Conservation (phyloP, 2,888 invertebrate species). For the Hololepta plana region DNA sequence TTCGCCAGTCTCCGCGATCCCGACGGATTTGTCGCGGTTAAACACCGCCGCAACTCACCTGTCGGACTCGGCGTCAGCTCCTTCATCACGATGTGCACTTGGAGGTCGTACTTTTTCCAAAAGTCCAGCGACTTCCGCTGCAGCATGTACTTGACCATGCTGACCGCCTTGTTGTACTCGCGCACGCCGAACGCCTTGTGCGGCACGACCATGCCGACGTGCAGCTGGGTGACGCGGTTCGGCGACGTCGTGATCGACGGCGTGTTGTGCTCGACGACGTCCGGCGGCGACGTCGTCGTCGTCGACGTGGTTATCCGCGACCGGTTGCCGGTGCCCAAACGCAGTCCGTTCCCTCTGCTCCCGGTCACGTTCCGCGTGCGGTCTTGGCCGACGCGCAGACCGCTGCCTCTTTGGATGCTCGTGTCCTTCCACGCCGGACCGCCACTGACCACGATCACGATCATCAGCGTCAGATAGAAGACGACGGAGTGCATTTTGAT, state of each 20-base stretch:
- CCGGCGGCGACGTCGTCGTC: constrained; percentile 11
- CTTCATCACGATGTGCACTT: constrained; percentile 49
- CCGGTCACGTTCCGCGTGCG: constrained; percentile 17
- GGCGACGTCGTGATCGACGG: constrained; percentile 13
- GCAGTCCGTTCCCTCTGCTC: constrained; percentile 22
- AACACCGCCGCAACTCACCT: constrained; percentile 28
- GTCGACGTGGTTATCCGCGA: constrained; percentile 10
- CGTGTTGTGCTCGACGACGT: constrained; percentile 21
- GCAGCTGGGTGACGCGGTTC: constrained; percentile 19
- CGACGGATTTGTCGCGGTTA: too few relatives aligned
- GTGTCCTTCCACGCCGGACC: constrained; percentile 25
- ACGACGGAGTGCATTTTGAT: constrained; percentile 20
- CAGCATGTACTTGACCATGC: constrained; percentile 43
- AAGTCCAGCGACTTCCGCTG: constrained; percentile 44
- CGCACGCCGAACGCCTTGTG: constrained; percentile 57
- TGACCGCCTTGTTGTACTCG: constrained; percentile 53
- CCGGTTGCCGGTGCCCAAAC: constrained; percentile 19
- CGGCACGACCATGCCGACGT: constrained; percentile 60
- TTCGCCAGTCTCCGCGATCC: too few relatives aligned
- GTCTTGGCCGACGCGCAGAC: constrained; percentile 19
- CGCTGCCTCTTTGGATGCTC: constrained; percentile 21
- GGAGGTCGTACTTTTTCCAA: constrained; percentile 51
- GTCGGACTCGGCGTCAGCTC: constrained; percentile 60
- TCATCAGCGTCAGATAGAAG: constrained; percentile 20
- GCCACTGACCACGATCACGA: constrained; percentile 25